Evolutionary conservation across 2,797 vertebrate species (phyloP).

Genomic region (Phoebastria nigripes): DNA sequence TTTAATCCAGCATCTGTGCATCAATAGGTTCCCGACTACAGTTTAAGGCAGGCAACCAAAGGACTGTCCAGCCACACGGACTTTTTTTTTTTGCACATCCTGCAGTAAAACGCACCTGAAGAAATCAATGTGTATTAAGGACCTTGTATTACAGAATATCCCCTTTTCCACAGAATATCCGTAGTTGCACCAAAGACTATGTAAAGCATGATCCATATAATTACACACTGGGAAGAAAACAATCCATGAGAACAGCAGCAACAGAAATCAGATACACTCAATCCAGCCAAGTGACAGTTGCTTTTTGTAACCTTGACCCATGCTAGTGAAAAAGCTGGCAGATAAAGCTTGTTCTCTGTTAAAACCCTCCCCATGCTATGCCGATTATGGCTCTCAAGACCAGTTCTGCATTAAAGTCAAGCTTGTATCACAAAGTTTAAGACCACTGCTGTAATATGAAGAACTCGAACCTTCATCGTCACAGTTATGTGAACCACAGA

Average conservation of each 20-base stretch:
- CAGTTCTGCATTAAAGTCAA: not conserved
- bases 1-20: not conserved
- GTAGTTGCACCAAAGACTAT: not conserved
- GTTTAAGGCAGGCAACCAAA: not conserved
- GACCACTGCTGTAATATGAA: not conserved
- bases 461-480: not conserved
- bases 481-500: not conserved
- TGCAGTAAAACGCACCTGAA: not conserved
- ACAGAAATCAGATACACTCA: not conserved
- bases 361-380: not conserved
- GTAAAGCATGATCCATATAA: not conserved
- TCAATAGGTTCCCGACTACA: not conserved
- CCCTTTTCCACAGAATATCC: not conserved
- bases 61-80: not conserved
- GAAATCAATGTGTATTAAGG: not conserved
- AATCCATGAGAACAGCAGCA: not conserved
- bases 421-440: not conserved
- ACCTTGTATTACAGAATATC: not conserved
- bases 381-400: not conserved
- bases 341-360: not conserved
- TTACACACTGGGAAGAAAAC: not conserved
- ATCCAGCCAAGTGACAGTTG: not conserved
- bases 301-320: not conserved
- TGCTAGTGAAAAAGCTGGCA: not conserved
- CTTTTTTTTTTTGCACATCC: not conserved